A percentile compares a stretch with the other conserved stretches of the same genome.
These are phyloP conservation scores for Alouatta palliata DNA, from an alignment of 2,113 vertebrate species.

Conservation along the genomic window DNA sequence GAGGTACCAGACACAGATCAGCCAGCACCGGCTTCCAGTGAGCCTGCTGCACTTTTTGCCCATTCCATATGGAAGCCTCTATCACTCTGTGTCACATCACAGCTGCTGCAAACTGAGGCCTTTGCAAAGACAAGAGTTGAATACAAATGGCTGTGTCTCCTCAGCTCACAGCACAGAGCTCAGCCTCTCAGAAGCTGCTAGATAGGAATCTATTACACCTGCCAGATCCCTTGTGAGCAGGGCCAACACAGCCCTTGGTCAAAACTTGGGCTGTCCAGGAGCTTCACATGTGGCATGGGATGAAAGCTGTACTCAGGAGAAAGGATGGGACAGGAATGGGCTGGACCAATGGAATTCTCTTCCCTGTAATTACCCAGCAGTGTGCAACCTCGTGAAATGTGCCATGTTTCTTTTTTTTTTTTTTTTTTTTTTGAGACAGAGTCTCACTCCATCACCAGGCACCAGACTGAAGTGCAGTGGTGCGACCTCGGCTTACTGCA, in stretches of 20 bases:
- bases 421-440: too few relatives aligned
- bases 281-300: not conserved
- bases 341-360: not conserved
- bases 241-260: not conserved
- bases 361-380: not conserved
- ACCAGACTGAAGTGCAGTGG: too few relatives aligned
- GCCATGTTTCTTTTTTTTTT: not conserved
- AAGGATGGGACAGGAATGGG: too few relatives aligned
- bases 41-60: not conserved
- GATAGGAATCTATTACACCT: not conserved
- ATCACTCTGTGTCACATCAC: not conserved
- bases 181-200: not conserved
- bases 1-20: not conserved
- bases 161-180: not conserved
- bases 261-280: not conserved
- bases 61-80: not conserved
- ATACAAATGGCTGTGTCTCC: not conserved
- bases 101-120: not conserved
- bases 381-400: not conserved
- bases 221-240: not conserved
- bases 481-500: too few relatives aligned
- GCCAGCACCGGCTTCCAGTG: not conserved
- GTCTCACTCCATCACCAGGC: too few relatives aligned
- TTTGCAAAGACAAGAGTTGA: not conserved
- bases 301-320: not conserved